Evolutionary conservation across 2,888 invertebrate species (phyloP), one percentile per base, ranked within the genome.

Genomic region (Drosophila emarginata): DNA sequence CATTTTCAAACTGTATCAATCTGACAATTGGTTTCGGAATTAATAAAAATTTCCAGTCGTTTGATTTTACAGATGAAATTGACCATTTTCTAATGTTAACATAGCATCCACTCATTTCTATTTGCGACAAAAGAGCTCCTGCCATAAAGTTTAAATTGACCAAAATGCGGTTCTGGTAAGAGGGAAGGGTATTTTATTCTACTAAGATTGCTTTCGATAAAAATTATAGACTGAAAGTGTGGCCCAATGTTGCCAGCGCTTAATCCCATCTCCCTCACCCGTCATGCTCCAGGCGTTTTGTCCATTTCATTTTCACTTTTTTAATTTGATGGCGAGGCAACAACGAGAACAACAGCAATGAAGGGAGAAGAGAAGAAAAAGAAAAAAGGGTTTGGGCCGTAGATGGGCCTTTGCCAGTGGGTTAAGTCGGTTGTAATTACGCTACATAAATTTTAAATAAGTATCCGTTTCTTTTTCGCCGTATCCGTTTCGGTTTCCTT

Each of bases 371-470:
- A 32, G 36, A 36, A 57, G 18, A 50, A 50, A 69, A 36, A 11
- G 18, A 12, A 7, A 40, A 54, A 57, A 18, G 61, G 64, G 40
- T 60, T 21, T 28, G 37, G 64, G 64, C 51, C 58, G 50, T 57
- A 26, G 36, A 14, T 67, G 45, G 45, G 45, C 73, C 70, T 67
- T 71, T 67, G 67, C 78, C 80, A 82, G 74, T 74, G 88, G 84
- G 76, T 75, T 88, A 88, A 88, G 88, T 87, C 89, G 89, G 78
- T 85, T 87, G 88, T 87, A 87, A 87, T 87, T 87, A 87, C 86
- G 87, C 89, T 76, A 87, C 86, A 87, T 87, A 87, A 87, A 87
- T 87, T 88, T 87, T 81, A 87, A 88, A 87, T 85, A 85, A 85
- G 88, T 87, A 85, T 87, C 86, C 84, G 87, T 86, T 85, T 87